phyloP scores from a whole-genome alignment of 1,140 invertebrate species.

The Mycetomoellerius zeteki region DNA sequence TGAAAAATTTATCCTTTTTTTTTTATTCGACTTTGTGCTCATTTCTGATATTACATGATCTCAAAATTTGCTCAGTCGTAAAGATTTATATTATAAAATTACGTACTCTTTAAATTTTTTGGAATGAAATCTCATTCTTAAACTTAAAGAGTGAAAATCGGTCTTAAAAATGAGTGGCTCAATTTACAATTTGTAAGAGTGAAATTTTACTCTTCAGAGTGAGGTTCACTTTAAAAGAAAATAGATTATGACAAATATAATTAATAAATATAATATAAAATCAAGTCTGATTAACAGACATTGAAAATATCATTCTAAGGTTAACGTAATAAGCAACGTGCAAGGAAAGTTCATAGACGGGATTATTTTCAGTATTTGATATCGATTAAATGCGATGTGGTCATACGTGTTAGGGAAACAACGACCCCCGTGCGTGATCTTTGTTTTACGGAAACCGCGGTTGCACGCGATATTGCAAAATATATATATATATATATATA shows the following conservation, averaged over 20 bases:
- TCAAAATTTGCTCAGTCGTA: neutral
- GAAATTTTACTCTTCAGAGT: too few species aligned
- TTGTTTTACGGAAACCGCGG: conserved; percentile 14
- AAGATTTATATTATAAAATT: neutral
- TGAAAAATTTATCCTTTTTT: neutral
- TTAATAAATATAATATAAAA: too few species aligned
- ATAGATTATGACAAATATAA: neutral
- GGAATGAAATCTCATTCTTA: too few species aligned
- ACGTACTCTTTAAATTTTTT: too few species aligned
- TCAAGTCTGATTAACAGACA: neutral
- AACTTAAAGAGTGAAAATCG: too few species aligned
- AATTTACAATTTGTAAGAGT: too few species aligned
- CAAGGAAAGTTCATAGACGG: neutral
- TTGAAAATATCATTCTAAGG: neutral
- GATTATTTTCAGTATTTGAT: conserved; percentile 25
- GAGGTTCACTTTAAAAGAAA: too few species aligned
- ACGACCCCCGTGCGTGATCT: conserved; percentile 24
- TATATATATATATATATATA: neutral
- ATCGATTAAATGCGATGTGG: conserved; percentile 33
- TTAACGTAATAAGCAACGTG: neutral
- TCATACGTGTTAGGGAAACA: neutral
- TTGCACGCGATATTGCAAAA: conserved; percentile 35
- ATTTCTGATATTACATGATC: neutral
- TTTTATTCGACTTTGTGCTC: neutral
- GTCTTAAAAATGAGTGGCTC: too few species aligned